Evolutionary conservation across 1,140 invertebrate genomes (phyloP), one percentile per base, ranked within the genome.

Genomic region (Bombus sylvicola): DNA sequence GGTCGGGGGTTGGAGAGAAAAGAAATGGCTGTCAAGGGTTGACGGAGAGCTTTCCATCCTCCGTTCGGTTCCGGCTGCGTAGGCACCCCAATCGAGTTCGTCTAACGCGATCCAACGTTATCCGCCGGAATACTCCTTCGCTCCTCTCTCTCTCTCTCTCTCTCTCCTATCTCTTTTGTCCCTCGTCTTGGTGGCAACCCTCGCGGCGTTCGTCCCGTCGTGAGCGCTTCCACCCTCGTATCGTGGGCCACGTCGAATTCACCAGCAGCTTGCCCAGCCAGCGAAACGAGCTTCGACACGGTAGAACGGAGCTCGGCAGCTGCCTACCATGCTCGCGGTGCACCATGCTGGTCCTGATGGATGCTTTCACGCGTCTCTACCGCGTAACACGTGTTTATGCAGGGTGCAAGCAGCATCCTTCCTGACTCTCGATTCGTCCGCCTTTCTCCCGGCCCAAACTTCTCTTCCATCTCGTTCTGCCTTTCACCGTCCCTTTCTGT

Each of bases 331-430:
- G 89, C 88, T 92, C 86, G 82, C 82, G 87, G 76, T 85, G 87
- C 86, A 79, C 90, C 91, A 88, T 91, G 89, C 90, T 81, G 89
- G 87, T 87, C 87, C 75, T 92, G 91, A 92, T 92, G 87, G 90
- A 92, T 92, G 92, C 88, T 92, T 87, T 85, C 80, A 86, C 87
- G 88, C 84, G 84, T 85, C 86, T 87, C 76, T 69, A 68, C 81
- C 80, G 34, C 83, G 81, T 87, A 80, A 90, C 82, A 89, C 89
- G 90, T 88, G 74, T 87, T 74, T 86, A 85, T 69, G 62, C 28
- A 57, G 81, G 76, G 43, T 12, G 34, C 34, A 37, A 37, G 66
- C 34, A 22, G 3, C 31, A 59, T 83, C 78, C 22, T 72, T 76
- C 15, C 31, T 34, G 2, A 34, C 10, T 12, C 28, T 22, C 3